Base-by-base conservation (phyloP, 2,888 invertebrate genomes). In the Shargacucullia verbasci region DNA sequence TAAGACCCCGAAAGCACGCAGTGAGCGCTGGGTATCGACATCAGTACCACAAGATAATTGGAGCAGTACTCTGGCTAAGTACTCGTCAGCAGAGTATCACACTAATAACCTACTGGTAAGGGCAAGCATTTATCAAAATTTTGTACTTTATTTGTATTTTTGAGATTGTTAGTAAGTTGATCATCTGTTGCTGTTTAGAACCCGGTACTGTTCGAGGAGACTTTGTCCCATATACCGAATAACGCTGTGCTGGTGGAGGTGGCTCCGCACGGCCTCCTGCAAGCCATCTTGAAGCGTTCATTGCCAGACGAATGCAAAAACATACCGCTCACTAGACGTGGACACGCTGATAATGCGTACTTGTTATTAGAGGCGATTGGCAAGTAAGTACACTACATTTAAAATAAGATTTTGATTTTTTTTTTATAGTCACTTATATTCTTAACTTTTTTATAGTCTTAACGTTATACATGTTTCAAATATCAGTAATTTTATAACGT, bases 221-320 rank as follows among this genome's bases (percentile, higher is more conserved):
- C 97, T 0, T 93, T 97, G 2, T 91, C 90, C 29, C 94, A 96
- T 76, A 96, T 99, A 46, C 98, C 98, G 0, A 91, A 95, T 10
- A 96, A 97, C 79, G 98, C 98, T 0, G 95, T 98, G 29, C 92
- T 96, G 9, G 96, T 99, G 49, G 99, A 99, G 88, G 96, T 99
- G 59, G 98, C 98, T 0, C 98, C 99, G 0, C 98, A 99, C 79
- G 97, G 98, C 20, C 94, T 99, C 13, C 94, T 99, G 56, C 98
- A 98, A 85, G 97, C 98, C 0, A 97, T 99, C 73, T 92, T 99
- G 9, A 97, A 97, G 80, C 94, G 98, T 43, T 96, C 97, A 0
- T 86, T 98, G 29, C 88, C 93, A 9, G 80, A 94, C 0, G 94
- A 94, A 9, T 96, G 96, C 66, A 94, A 89, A 1, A 96, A 97